Base-by-base conservation (phyloP, 2,113 vertebrate genomes). In the Balaeniceps rex region DNA sequence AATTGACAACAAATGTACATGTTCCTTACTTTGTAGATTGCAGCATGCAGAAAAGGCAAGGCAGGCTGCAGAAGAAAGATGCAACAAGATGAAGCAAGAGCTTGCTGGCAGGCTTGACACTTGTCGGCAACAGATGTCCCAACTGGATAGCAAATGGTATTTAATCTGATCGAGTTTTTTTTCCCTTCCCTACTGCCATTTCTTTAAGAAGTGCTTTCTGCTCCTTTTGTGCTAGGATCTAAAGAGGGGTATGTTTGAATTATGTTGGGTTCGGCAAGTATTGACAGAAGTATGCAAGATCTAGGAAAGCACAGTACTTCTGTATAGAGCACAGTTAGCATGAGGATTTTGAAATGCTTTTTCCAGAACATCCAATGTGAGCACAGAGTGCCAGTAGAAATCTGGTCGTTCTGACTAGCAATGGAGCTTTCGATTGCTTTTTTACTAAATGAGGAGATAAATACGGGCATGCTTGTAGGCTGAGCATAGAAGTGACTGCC, bases 101-200 rank as follows among this genome's bases (percentile, higher is more conserved):
- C 98, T 99, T 77, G 98, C 98, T 12, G 97, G 96, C 60, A 98
- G 95, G 90, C 98, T 98, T 3, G 95, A 98, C 9, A 84, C 88
- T 4, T 96, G 99, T 81, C 98, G 98, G 95, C 98, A 98, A 51
- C 99, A 99, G 40, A 98, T 99, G 64, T 83, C 98, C 36, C 99
- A 99, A 47, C 97, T 99, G 96, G 99, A 99, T 4, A 96, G 97
- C 51, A 98, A 98, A 87, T 99, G 99, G 99, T 99, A 97, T 57
- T 71, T 66, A 24, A 57, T 52, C 70, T 61, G 9, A 64, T 42
- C 31, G 19, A 29, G 3, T 29, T 44, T 49, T 83, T 76, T 47
- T 22, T 66, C 33, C 47, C 36, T 85, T 83, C 61, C n/a, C 42
- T 90, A 80, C 58, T 82, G 11, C 83, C 28, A 9, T 68, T 78